Base-by-base conservation (phyloP, 2,888 invertebrate genomes). In the Andricus quercusramuli region DNA sequence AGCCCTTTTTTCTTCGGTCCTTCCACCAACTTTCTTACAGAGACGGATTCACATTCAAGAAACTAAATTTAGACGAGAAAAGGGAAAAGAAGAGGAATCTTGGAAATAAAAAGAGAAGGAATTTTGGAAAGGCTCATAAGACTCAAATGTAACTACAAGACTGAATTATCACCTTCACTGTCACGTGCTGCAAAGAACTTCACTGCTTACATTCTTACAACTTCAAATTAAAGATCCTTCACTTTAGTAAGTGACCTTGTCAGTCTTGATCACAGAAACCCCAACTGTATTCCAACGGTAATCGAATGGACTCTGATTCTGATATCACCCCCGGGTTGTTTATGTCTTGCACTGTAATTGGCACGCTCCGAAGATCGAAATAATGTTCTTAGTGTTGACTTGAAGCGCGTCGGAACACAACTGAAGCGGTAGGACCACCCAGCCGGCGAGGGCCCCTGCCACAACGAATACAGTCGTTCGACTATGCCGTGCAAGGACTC, bases 341-440 rank as follows among this genome's bases (percentile, higher is more conserved):
- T 29, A 66, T 37, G 32, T 41, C 9, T 41, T 41, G 22, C 41
- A 67, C 41, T 13, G 51, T 32, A 74, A 74, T 47, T 47, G 68
- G 47, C 29, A 68, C 68, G 78, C 22, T 22, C 17, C 47, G 5
- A 32, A 85, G 84, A 85, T 85, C 85, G 88, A 88, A 89, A 86
- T 85, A 85, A 87, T 89, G 87, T 90, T 88, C 80, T 86, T 86
- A 89, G 91, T 92, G 91, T 90, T 90, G 90, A 89, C 91, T 89
- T 90, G 90, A 90, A 89, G 91, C 92, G 92, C 92, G 92, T 91
- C 92, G 90, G 90, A 91, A 91, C 90, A 91, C 91, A 92, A 92
- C 92, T 92, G 92, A 92, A 90, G 91, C 92, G 89, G 92, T 92
- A 90, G 92, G 92, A 92, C 92, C 92, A 92, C 92, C 92, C 92